These are phyloP conservation scores for Trachymyrmex cornetzi DNA, from an alignment of 1,140 invertebrate genomes.

Conservation along the genomic window DNA sequence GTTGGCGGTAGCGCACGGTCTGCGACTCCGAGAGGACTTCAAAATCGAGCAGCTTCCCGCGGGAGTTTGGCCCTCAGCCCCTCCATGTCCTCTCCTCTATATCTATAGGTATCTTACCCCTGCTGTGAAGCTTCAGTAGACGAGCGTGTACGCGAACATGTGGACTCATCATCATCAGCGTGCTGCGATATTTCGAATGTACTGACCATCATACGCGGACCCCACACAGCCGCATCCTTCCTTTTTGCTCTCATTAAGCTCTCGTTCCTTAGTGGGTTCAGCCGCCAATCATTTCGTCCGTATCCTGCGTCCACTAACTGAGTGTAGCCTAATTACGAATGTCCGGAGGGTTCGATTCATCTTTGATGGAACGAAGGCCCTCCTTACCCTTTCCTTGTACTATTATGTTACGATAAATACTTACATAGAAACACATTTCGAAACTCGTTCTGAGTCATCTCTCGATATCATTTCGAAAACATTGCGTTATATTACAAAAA, in stretches of 20 bases:
- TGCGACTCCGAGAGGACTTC: constrained; percentile 75
- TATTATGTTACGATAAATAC: constrained; percentile 51
- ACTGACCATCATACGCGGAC: constrained; percentile 61
- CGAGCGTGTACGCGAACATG: constrained; percentile 80
- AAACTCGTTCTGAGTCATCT: constrained; percentile 22
- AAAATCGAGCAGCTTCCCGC: constrained; percentile 80
- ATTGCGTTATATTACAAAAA: not conserved
- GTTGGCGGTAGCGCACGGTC: constrained; percentile 72
- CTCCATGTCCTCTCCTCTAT: not conserved
- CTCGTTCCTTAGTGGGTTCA: constrained; percentile 44
- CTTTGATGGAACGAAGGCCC: constrained; percentile 51
- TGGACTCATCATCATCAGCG: constrained; percentile 82
- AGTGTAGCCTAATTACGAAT: constrained; percentile 57
- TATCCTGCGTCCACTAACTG: constrained; percentile 57
- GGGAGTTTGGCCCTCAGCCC: constrained; percentile 66
- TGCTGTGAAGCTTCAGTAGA: constrained; percentile 43
- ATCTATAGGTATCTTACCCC: not conserved
- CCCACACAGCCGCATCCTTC: constrained; percentile 57
- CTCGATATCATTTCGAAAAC: not conserved
- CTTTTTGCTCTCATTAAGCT: constrained; percentile 71
- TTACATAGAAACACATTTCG: constrained; percentile 27
- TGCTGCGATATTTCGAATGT: constrained; percentile 69
- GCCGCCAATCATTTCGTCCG: constrained; percentile 63
- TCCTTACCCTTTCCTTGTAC: constrained; percentile 44
- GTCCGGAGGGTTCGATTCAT: constrained; percentile 72